A percentile compares a stretch with the other conserved stretches of the same genome.
phyloP scores from a whole-genome alignment of 30 jellyfish, hydroid and myxozoan species.

The Nemopilema nomurai region DNA sequence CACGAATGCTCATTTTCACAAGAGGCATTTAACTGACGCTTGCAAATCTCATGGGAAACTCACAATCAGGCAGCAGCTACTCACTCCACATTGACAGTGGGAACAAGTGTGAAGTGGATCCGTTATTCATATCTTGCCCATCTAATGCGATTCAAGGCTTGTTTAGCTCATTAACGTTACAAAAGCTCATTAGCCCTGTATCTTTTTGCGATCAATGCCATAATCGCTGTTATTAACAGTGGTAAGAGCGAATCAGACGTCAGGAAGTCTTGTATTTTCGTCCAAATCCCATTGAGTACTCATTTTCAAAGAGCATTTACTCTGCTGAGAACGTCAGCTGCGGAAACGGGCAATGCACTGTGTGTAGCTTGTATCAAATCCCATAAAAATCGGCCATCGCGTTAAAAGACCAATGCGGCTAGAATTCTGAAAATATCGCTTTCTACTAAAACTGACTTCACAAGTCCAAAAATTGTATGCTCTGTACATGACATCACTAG shows the following conservation, averaged over 20 bases:
- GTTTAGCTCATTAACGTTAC: conserved; percentile 39
- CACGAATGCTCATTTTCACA: neutral
- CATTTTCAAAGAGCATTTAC: conserved; percentile 10
- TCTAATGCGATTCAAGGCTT: conserved; percentile 22
- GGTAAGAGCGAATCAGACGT: conserved; percentile 47
- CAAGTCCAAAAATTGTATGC: too few relatives aligned
- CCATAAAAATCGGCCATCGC: neutral
- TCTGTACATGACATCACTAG: too few relatives aligned
- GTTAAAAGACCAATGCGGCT: neutral
- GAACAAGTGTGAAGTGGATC: conserved; percentile 20
- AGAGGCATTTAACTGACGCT: neutral
- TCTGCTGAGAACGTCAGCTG: conserved; percentile 11
- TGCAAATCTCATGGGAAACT: neutral
- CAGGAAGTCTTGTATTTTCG: conserved; percentile 44
- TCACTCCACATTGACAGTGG: neutral
- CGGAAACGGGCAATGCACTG: neutral
- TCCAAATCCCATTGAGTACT: conserved; percentile 3
- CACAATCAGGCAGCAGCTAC: conserved; percentile 20
- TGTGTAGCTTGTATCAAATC: neutral
- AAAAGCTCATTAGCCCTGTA: conserved; percentile 24
- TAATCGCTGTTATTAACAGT: conserved; percentile 21
- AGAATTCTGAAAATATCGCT: neutral
- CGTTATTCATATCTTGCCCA: conserved; percentile 5
- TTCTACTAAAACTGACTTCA: too few relatives aligned
- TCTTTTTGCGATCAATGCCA: conserved; percentile 45